Evolutionary conservation across 1,140 invertebrate genomes (phyloP), one percentile per base, ranked within the genome.

Genomic region (Solenopsis fugax): DNA sequence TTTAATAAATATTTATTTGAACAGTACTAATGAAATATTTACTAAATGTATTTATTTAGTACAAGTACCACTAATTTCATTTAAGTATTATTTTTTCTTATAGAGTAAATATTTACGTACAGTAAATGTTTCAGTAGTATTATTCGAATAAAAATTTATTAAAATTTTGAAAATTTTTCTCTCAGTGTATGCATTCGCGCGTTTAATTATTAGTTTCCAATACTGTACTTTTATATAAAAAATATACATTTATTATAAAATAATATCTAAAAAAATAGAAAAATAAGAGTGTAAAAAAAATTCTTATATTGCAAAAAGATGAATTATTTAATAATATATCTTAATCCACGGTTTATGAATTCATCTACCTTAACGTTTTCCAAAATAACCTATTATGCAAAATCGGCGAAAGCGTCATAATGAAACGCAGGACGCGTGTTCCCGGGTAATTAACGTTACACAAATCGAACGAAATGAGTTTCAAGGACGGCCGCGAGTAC

Each of bases 401-500:
- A 45, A 81, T 81, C 9, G 29, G 9, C 34, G 45, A 52, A 10
- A 21, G 5, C 7, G 24, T 29, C 12, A 10, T 41, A 18, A 48
- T 34, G 21, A 67, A 41, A 41, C 12, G 41, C 16, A 16, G n/a
- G 12, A 56, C 12, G 65, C 65, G 12, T 58, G 54, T 48, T 73
- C 21, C 52, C 41, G 52, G 10, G 2, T 75, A 75, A 84, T 75
- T 75, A 75, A 84, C n/a, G 41, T 48, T 48, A 72, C 24, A 52
- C 56, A 77, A 69, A 80, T 87, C 41, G 75, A 13, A 50, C 16
- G 37, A 45, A 21, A 89, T 93, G 92, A 94, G 92, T 90, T 90
- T 92, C 89, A 93, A 92, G 90, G 90, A 88, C 80, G 80, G 65
- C 29, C 41, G 58, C 37, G 73, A 67, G 37, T 75, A 73, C 67